These are phyloP conservation scores for Himalopsyche phryganea DNA, from an alignment of 1,140 invertebrate species.

Conservation along the genomic window DNA sequence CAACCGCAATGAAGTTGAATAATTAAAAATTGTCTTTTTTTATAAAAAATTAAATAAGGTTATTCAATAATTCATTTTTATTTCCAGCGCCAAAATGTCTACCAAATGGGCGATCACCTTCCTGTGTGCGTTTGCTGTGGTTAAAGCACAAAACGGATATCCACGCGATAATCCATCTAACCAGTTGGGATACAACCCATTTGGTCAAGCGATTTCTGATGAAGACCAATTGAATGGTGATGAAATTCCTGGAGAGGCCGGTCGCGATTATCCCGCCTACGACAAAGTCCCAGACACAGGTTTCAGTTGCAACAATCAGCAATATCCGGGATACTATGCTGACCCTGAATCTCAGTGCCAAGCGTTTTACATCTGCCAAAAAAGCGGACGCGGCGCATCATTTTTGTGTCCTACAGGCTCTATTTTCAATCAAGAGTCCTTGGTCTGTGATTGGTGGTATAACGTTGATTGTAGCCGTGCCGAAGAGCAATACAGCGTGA, in stretches of 20 bases:
- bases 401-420: constrained; percentile 61
- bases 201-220: constrained; percentile 14
- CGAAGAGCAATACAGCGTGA: constrained; percentile 27
- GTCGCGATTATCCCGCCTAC: constrained; percentile 59
- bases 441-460: constrained; percentile 57
- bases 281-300: constrained; percentile 56
- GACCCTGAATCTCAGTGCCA: constrained; percentile 51
- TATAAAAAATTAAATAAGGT: too few species aligned
- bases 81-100: constrained; percentile 14
- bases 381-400: constrained; percentile 36
- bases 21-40: too few species aligned
- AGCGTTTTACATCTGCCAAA: constrained; percentile 53
- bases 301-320: constrained; percentile 53
- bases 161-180: constrained; percentile 23
- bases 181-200: constrained; percentile 22
- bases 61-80: background rate
- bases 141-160: constrained; percentile 31
- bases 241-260: constrained; percentile 37
- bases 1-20: too few species aligned
- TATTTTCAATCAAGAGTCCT: constrained; percentile 55
- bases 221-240: constrained; percentile 8
- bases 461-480: constrained; percentile 49
- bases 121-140: constrained; percentile 1
- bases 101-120: constrained; percentile 10
- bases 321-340: constrained; percentile 53